Evolutionary conservation across 2,113 vertebrate genomes (phyloP), one percentile per base, ranked within the genome.

Genomic region (Pogonocichla stellata): DNA sequence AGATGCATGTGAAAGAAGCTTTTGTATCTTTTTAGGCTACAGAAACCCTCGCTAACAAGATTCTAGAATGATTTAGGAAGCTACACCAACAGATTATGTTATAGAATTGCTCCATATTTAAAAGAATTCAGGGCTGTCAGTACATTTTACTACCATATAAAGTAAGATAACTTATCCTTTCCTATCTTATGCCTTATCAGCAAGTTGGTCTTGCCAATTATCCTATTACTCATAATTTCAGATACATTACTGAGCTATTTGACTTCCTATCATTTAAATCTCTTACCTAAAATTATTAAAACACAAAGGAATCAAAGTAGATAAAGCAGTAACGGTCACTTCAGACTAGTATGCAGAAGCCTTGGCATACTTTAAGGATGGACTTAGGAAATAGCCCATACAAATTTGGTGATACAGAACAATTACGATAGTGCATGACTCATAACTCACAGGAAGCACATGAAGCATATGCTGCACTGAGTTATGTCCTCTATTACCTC

Each of bases 91-190:
- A 78, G 40, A 62, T 85, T 66, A 64, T 51, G 2, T 51, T 84
- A 29, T 20, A 67, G 38, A 82, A 34, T 29, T 50, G 12, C 38
- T 88, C 64, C 15, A 47, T 42, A 75, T 70, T 80, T 45, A 65
- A 92, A 96, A 43, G 80, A 95, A 94, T 95, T 95, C 88, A 93
- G 78, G 14, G 33, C n/a, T 80, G 16, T 62, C 70, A 81, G 65
- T 71, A 67, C 29, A 88, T 62, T 93, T 70, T 88, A 70, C 19
- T 93, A 79, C 79, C 8, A 3, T 78, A 84, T 45, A 64, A 84
- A 92, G 61, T 77, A 93, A 93, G 34, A 47, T 86, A 91, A 87
- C 45, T 51, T 60, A 47, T 51, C 48, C 28, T 53, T 24, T 40
- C 17, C 65, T 70, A 85, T 86, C 65, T 88, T 80, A 82, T 88